Base-by-base conservation (phyloP, 2,797 vertebrate genomes). In the Anguilla pacifica region DNA sequence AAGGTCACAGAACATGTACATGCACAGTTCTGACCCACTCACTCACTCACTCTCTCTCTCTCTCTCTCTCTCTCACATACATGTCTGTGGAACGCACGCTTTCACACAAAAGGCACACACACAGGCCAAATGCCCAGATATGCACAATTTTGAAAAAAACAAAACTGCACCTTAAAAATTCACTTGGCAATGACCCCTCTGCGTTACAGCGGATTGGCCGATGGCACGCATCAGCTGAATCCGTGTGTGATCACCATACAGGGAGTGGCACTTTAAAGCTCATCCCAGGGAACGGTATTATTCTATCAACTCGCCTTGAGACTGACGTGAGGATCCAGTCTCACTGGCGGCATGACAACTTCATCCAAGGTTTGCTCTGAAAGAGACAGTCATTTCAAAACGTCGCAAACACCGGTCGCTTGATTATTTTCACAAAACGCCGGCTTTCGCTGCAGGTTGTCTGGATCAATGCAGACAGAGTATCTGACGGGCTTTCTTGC, bases 381-480 rank as follows among this genome's bases (percentile, higher is more conserved):
- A 51, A 61, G 59, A 83, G 72, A 64, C 51, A 67, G 64, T 87
- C 59, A 25, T 22, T 83, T 31, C 19, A 77, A 88, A 87, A 46
- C 43, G 5, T 46, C 43, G 43, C 43, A 46, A 46, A 46, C 43
- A 46, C 43, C 88, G 82, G 84, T 83, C 86, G 22, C 59, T 39
- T 74, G 59, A 59, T 88, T 90, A 86, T 88, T 89, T 70, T 25
- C 25, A 51, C 4, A 74, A 70, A 85, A 72, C 61, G n/a, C 85
- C 59, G 81, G 49, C 51, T 86, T 83, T 74, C 70, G 55, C 11
- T 39, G 85, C 51, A 87, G 91, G 92, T 83, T 57, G 86, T 91
- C 55, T 87, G 19, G 77, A 88, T 87, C 86, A 83, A 91, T 87
- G 74, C 91, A 87, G 82, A 87, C 72, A 1, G 84, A 87, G 83